Base-by-base conservation (phyloP, 2,113 vertebrate genomes). In the Elanus axillaris region DNA sequence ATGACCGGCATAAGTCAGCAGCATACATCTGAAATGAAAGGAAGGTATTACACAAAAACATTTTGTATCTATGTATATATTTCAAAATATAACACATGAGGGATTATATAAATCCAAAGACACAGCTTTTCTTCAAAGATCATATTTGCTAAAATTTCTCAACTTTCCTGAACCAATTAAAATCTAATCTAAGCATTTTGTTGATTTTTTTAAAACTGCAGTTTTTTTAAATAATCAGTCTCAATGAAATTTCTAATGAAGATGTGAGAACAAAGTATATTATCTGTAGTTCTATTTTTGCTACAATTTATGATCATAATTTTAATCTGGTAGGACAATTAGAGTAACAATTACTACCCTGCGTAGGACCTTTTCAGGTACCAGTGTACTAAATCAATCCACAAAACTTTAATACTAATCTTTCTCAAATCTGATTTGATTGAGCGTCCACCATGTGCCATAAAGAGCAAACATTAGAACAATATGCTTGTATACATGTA, bases 1-100 rank as follows among this genome's bases (percentile, higher is more conserved):
- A 99, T 19, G 99, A 99, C 72, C 88, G 98, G 95, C 99, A 99
- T 19, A 99, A 98, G 43, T 97, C 98, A 88, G 98, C 95, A 55
- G 98, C 99, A 94, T 99, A 99, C 80, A 98, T 99, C 99, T 99
- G 97, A 74, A 97, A 97, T 94, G 42, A 94, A 94, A 97, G 62
- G 17, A 71, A 95, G 27, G 11, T 29, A 55, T 27, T 32, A 74
- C 1, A 4, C 13, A 63, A 89, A 72, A 9, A 21, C 1, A 1
- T 64, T 89, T 86, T 81, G 20, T 53, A 13, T 38, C 25, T 59
- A 64, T 12, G 17, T 22, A 47, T 27, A 15, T 34, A 73, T 43
- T 81, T 31, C 23, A 81, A 93, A 91, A 62, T 13, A 20, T 47
- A 80, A 32, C 20, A 85, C 3, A 60, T 56, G 36, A 62, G 16